Evolutionary conservation across 2,113 vertebrate genomes (phyloP), one percentile per base, ranked within the genome.

Genomic region (Aptenodytes forsteri): DNA sequence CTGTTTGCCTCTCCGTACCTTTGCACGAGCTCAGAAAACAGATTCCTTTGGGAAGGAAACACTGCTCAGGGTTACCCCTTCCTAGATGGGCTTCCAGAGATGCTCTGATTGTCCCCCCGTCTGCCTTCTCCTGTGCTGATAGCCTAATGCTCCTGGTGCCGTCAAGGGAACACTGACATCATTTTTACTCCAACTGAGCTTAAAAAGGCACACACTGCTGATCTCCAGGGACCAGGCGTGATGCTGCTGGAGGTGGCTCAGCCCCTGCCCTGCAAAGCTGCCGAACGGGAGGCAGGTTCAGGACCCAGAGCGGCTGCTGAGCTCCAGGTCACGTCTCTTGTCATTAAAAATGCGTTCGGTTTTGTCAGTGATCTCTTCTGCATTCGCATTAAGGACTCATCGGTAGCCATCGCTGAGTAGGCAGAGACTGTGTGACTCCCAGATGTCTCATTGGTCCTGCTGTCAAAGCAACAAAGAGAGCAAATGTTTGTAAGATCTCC

Each of bases 51-150:
- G 26, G 2, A 17, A 32, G 70, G 76, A 12, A 11, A 23, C 25
- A 0, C 18, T 5, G 49, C 64, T 9, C 8, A 1, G 49, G 38
- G 3, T 16, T 17, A 12, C 16, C 65, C 44, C 3, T 0, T 16
- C 65, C 69, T 30, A 4, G 11, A 0, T 1, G 58, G 67, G 19
- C 59, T 59, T 2, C 61, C 71, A 6, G 10, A 42, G 30, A 0
- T 3, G 40, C 66, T 36, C 34, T 16, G 22, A 3, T 7, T 4
- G 3, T 54, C 19, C 30, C 7, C 58, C 17, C 20, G 17, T 15
- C 38, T n/a, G 32, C 32, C 64, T 22, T 14, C 44, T 26, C 32
- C 83, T 16, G 25, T 0, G 1, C 2, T 12, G 2, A 4, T 0
- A 2, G 36, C 3, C 36, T 4, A 1, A 0, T 8, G 19, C 16